Conservation (phyloP, 2,113 vertebrate species). For the Pterocles orientalis region DNA sequence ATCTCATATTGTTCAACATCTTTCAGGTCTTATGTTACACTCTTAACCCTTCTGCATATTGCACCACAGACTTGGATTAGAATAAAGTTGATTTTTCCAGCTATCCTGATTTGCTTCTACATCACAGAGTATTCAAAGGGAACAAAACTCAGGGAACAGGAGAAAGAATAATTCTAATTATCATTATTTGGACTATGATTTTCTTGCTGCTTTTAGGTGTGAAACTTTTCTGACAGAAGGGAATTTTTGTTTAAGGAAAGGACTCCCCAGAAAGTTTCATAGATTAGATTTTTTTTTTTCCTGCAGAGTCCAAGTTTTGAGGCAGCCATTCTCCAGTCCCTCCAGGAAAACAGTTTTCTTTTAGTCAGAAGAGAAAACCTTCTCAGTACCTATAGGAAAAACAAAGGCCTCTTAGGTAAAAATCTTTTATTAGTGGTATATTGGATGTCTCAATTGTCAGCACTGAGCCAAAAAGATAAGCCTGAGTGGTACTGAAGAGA, state of each 20-base stretch:
- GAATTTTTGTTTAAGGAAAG: neutral
- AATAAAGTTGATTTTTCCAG: neutral
- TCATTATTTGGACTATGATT: neutral
- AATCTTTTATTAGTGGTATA: neutral
- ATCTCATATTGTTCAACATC: neutral
- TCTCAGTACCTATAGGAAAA: neutral
- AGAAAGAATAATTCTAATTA: neutral
- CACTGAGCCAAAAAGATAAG: neutral
- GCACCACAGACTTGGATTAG: neutral
- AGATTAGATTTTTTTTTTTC: neutral
- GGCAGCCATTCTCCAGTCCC: neutral
- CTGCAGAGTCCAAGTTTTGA: neutral
- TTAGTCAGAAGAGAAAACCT: neutral
- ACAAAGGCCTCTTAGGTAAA: neutral
- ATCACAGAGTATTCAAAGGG: neutral
- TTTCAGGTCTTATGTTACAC: neutral
- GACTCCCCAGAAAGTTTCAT: neutral
- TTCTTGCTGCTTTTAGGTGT: neutral
- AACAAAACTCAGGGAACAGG: neutral
- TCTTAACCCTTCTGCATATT: neutral
- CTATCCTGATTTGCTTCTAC: neutral
- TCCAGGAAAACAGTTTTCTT: neutral
- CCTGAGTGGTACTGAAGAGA: neutral
- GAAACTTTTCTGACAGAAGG: neutral
- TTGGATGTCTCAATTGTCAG: neutral